Percentiles rank a stretch among this genome's conserved stretches.
Evolutionary conservation across 2,797 vertebrate species (phyloP).

Genomic region (Acropternis orthonyx): DNA sequence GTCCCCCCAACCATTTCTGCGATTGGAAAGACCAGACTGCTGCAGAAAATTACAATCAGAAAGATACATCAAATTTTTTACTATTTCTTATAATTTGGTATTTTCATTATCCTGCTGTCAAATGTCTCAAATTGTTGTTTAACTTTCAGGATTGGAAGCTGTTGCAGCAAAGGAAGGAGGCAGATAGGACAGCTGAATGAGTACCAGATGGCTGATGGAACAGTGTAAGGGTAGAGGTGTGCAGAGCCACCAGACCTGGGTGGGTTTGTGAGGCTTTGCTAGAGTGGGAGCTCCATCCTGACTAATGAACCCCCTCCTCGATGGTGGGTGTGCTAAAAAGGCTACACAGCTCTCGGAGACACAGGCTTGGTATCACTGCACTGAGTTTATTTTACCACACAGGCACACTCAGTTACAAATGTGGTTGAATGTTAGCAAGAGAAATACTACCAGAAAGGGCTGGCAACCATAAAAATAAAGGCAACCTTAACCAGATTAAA

Average conservation of each 20-base stretch:
- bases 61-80: not conserved
- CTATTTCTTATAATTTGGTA: not conserved
- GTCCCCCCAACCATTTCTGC: not conserved
- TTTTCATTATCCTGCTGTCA: slow-evolving; percentile 11
- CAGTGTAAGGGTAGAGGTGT: not conserved
- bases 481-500: not conserved
- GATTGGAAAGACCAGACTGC: not conserved
- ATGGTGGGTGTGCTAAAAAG: not conserved
- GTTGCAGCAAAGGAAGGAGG: not conserved
- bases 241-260: not conserved
- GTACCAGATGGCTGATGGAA: not conserved
- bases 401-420: not conserved
- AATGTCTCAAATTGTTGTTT: not conserved
- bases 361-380: not conserved
- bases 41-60: not conserved
- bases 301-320: not conserved
- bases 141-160: slow-evolving; percentile 16
- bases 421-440: not conserved
- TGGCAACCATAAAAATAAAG: not conserved
- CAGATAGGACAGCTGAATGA: not conserved
- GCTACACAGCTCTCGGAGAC: not conserved
- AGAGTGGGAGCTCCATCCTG: not conserved
- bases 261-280: not conserved
- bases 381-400: not conserved
- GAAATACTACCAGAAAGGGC: not conserved